A percentile compares a stretch with the other conserved stretches of the same genome.
phyloP scores from a whole-genome alignment of 2,797 vertebrate species.

The Phoxinus dragarum region DNA sequence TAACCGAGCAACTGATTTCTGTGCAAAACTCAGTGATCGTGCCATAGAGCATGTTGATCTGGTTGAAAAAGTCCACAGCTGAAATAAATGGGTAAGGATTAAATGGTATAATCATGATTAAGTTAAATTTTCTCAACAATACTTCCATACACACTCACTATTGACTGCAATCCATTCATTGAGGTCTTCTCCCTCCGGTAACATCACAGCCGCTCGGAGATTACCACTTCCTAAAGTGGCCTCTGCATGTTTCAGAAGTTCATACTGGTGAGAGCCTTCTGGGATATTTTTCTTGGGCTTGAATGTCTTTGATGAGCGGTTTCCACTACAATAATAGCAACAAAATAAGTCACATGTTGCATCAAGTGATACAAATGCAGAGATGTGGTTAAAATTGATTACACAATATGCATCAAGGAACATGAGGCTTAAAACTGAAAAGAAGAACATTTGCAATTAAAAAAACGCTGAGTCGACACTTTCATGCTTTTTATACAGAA shows the following conservation, averaged over 20 bases:
- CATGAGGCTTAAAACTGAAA: background rate
- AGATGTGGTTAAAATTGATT: no score
- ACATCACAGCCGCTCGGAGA: constrained; percentile 93
- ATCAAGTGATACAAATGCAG: no score
- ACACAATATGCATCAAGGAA: background rate
- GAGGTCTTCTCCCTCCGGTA: constrained; percentile 95
- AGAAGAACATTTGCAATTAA: background rate
- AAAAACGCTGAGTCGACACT: background rate
- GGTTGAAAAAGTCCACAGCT: constrained; percentile 99
- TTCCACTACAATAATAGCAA: constrained; percentile 77
- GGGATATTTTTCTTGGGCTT: constrained; percentile 98
- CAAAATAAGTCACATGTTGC: background rate
- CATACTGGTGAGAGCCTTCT: constrained; percentile 95
- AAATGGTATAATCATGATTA: background rate
- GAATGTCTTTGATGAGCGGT: constrained; percentile 94
- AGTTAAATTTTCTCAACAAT: background rate
- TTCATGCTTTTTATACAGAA: background rate
- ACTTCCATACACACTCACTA: constrained; percentile 79
- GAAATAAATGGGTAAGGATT: constrained; percentile 49
- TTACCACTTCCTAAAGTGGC: constrained; percentile 95
- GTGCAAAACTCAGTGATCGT: constrained; percentile 98
- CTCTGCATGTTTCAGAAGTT: constrained; percentile 94
- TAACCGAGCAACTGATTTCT: constrained; percentile 90
- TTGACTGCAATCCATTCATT: constrained; percentile 99
- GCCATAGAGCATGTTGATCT: constrained; percentile 97